Conservation (phyloP, 64 coral and sea anemone genomes). For the Pocillopora damicornis region DNA sequence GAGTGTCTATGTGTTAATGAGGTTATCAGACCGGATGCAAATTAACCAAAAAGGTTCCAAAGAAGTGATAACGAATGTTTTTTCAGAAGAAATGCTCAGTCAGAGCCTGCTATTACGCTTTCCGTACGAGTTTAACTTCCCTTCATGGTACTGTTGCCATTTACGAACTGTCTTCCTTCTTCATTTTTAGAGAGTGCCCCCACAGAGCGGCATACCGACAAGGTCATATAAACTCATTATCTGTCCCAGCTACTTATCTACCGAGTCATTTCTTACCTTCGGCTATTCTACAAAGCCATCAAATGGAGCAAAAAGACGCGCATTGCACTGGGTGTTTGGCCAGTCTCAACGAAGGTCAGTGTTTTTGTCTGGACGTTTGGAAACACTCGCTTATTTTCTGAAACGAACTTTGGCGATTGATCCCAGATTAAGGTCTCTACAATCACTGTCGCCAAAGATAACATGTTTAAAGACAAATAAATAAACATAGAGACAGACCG, state of each 20-base stretch:
- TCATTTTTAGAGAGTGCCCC: constrained; percentile 18
- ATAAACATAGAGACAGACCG: too few species aligned
- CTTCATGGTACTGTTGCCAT: too few species aligned
- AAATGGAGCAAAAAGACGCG: constrained; percentile 5
- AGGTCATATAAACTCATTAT: constrained; percentile 13
- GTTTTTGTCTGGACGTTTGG: not conserved
- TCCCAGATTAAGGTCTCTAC: too few species aligned
- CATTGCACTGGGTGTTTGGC: constrained; percentile 18
- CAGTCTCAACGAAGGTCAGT: constrained; percentile 31
- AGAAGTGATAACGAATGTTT: not conserved
- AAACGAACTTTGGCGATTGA: too few species aligned
- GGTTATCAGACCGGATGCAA: not conserved
- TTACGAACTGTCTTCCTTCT: not conserved
- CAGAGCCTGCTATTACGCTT: too few species aligned
- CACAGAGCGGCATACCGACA: constrained; percentile 11
- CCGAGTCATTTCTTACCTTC: constrained; percentile 17
- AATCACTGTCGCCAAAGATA: too few species aligned
- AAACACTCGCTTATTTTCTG: too few species aligned
- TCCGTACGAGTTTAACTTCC: too few species aligned
- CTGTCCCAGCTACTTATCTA: not conserved
- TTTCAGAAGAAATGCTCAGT: too few species aligned
- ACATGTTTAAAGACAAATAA: too few species aligned
- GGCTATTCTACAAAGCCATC: constrained; percentile 14
- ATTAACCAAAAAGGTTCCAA: not conserved
- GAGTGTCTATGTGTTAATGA: not conserved